These are phyloP conservation scores for Apogon hyalosoma DNA, from an alignment of 2,797 vertebrate species.

Conservation along the genomic window DNA sequence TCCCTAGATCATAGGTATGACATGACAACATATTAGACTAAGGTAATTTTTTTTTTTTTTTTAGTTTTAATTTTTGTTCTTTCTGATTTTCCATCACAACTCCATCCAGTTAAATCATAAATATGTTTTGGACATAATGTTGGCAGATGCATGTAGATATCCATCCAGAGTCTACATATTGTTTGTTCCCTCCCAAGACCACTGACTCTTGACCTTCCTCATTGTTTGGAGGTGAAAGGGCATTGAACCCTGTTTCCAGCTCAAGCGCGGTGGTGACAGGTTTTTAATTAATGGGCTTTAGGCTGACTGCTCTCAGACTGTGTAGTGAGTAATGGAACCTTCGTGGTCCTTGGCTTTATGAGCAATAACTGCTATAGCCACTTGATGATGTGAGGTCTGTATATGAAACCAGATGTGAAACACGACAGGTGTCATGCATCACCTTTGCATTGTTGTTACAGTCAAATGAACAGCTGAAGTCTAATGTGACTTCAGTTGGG, in stretches of 20 bases:
- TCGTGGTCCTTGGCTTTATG: conserved; percentile 31
- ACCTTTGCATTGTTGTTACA: neutral
- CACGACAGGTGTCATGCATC: neutral
- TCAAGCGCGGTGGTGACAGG: conserved; percentile 53
- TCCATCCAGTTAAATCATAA: neutral
- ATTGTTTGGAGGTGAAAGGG: conserved; percentile 76
- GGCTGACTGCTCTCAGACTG: conserved; percentile 48
- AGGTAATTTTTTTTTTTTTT: too few species aligned
- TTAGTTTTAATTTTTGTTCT: neutral
- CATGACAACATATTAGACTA: neutral
- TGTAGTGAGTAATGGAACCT: conserved; percentile 57
- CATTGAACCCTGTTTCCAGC: conserved; percentile 59
- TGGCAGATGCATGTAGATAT: conserved; percentile 19
- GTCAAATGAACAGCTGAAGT: neutral
- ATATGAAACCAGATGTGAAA: conserved; percentile 3
- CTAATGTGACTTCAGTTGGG: neutral
- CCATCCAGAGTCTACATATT: conserved; percentile 2
- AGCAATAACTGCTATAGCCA: conserved; percentile 27
- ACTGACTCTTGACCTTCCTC: conserved; percentile 73
- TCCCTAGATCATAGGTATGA: neutral
- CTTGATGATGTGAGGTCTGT: conserved; percentile 10
- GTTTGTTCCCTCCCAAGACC: conserved; percentile 51
- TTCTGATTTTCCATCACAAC: neutral
- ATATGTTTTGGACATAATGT: neutral
- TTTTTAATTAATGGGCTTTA: conserved; percentile 70